phyloP scores from a whole-genome alignment of 1,140 invertebrate genomes.

The Aphelinus certus region DNA sequence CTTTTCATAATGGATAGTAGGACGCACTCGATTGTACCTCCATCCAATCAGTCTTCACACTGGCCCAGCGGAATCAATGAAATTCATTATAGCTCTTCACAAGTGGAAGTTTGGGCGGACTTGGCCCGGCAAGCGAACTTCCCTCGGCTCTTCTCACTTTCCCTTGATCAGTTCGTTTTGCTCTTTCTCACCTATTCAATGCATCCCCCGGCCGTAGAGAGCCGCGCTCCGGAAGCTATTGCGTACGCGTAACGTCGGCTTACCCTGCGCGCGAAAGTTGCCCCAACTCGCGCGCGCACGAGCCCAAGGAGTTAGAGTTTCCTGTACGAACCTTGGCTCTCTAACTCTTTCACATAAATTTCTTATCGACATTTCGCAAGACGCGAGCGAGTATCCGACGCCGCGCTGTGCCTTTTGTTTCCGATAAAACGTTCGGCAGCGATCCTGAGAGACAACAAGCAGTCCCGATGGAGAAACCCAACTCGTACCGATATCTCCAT shows the following conservation, averaged over 20 bases:
- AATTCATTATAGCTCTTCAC: background rate
- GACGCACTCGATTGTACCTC: background rate
- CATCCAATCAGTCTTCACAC: background rate
- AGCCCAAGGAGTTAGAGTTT: background rate
- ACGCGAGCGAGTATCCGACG: background rate
- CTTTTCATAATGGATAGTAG: too few relatives aligned
- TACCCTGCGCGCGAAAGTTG: background rate
- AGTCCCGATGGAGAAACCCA: conserved; percentile 18
- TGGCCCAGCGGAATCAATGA: background rate
- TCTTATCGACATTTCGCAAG: conserved; percentile 26
- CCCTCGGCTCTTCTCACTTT: background rate
- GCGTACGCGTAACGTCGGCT: conserved; percentile 1
- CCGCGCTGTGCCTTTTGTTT: conserved; percentile 10
- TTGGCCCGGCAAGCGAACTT: too few relatives aligned
- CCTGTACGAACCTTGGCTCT: conserved; percentile 1
- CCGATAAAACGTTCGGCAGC: conserved; percentile 17
- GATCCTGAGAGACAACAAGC: background rate
- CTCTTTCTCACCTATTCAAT: background rate
- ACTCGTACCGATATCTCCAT: conserved; percentile 17
- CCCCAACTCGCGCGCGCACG: too few relatives aligned
- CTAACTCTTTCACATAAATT: conserved; percentile 33
- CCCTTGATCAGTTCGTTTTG: background rate
- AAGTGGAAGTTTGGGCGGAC: too few relatives aligned
- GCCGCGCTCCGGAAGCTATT: background rate
- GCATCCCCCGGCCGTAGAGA: too few relatives aligned